Conservation (phyloP, 2,888 invertebrate species). For the Nemotelus pantherinus region DNA sequence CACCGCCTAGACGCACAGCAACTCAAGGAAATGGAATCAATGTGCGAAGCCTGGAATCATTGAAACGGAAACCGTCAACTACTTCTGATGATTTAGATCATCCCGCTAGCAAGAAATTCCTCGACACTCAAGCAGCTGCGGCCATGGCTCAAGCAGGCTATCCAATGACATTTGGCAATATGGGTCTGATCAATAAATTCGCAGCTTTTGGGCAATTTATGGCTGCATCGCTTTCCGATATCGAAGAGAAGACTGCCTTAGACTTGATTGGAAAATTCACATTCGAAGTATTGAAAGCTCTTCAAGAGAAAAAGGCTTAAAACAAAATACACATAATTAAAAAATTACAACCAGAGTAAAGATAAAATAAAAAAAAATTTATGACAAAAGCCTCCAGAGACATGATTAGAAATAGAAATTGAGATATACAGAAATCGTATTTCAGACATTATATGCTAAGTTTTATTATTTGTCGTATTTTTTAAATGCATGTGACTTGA, state of each 20-base stretch:
- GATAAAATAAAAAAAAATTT: neutral
- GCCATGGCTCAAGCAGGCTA: neutral
- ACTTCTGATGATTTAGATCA: constrained; percentile 40
- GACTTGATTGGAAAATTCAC: constrained; percentile 62
- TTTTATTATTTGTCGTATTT: neutral
- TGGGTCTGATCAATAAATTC: constrained; percentile 54
- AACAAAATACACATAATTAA: neutral
- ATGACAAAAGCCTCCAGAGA: constrained; percentile 1
- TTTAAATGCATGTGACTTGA: neutral
- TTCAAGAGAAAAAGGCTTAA: constrained; percentile 55
- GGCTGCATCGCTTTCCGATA: constrained; percentile 60
- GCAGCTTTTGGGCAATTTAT: constrained; percentile 63
- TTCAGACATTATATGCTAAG: neutral
- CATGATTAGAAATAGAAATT: constrained; percentile 6
- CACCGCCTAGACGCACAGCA: neutral
- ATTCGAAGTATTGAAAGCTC: constrained; percentile 59
- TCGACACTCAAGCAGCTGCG: constrained; percentile 39
- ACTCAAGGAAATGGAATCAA: constrained; percentile 30
- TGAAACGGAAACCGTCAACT: constrained; percentile 42
- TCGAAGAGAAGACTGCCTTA: constrained; percentile 59
- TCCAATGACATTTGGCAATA: neutral
- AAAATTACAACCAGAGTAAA: neutral
- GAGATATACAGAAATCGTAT: neutral
- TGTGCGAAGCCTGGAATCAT: constrained; percentile 45
- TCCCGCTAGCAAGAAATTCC: constrained; percentile 45